Conservation (phyloP, 2,113 vertebrate species). For the Pica pica region DNA sequence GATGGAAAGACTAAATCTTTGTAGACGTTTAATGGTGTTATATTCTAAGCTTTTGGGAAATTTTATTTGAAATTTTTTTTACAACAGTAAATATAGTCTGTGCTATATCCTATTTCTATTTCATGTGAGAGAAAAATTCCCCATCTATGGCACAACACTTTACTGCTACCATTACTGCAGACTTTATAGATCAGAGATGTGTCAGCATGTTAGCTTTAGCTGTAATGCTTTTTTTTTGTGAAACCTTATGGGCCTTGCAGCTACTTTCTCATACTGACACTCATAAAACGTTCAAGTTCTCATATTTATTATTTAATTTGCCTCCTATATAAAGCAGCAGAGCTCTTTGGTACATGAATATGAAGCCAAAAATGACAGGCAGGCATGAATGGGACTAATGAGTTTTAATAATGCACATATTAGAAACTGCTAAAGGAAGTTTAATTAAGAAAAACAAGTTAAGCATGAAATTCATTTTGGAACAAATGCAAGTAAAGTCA, state of each 20-base stretch:
- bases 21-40: conserved; percentile 54
- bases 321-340: conserved; percentile 50
- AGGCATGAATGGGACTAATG: conserved; percentile 72
- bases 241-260: conserved; percentile 75
- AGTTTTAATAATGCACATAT: conserved; percentile 74
- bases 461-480: conserved; percentile 75
- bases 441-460: conserved; percentile 79
- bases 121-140: conserved; percentile 64
- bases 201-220: conserved; percentile 72
- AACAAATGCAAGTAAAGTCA: conserved; percentile 62
- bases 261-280: conserved; percentile 67
- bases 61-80: conserved; percentile 70
- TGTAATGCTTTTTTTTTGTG: conserved; percentile 70
- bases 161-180: conserved; percentile 71
- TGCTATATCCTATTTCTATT: conserved; percentile 66
- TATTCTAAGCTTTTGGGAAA: conserved; percentile 66
- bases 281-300: conserved; percentile 66
- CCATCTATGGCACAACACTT: conserved; percentile 65
- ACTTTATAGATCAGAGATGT: conserved; percentile 77
- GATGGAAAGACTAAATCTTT: conserved; percentile 67
- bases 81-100: conserved; percentile 63
- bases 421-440: conserved; percentile 70
- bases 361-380: conserved; percentile 63
- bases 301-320: conserved; percentile 77
- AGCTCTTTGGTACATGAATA: conserved; percentile 49